Conservation (phyloP, 2,888 invertebrate species). For the Julus scandinavius region DNA sequence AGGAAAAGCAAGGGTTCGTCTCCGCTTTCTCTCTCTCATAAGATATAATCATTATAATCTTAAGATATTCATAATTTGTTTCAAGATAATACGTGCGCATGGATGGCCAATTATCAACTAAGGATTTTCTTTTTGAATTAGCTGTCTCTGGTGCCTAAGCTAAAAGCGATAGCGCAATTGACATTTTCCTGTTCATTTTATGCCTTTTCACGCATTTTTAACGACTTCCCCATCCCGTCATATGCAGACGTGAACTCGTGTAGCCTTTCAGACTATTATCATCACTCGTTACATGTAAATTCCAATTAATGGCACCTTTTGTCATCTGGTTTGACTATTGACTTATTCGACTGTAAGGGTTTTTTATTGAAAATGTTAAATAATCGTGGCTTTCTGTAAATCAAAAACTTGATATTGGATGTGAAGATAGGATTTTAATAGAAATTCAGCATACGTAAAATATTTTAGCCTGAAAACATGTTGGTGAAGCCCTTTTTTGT, state of each 20-base stretch:
- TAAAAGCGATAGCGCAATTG: slow-evolving; percentile 10
- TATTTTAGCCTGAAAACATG: too few species aligned
- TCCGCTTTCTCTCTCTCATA: not conserved
- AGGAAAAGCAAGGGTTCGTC: too few species aligned
- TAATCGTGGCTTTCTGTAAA: not conserved
- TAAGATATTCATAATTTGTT: slow-evolving; percentile 31
- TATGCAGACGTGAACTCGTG: not conserved
- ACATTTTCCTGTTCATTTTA: slow-evolving; percentile 27
- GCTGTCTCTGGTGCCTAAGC: not conserved
- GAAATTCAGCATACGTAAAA: too few species aligned
- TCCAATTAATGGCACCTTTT: not conserved
- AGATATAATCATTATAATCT: slow-evolving; percentile 12
- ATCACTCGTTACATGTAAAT: not conserved
- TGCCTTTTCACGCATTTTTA: not conserved
- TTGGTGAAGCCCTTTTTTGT: too few species aligned
- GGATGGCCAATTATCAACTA: slow-evolving; percentile 14
- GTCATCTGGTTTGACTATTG: not conserved
- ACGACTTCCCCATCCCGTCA: not conserved
- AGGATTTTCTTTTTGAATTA: slow-evolving; percentile 15
- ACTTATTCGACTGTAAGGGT: not conserved
- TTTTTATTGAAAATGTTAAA: not conserved
- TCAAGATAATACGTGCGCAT: slow-evolving; percentile 19
- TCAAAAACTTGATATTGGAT: not conserved
- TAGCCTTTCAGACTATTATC: not conserved
- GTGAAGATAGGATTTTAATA: not conserved